Base-by-base conservation (phyloP, 1,140 invertebrate genomes). In the Drosophila repleta region DNA sequence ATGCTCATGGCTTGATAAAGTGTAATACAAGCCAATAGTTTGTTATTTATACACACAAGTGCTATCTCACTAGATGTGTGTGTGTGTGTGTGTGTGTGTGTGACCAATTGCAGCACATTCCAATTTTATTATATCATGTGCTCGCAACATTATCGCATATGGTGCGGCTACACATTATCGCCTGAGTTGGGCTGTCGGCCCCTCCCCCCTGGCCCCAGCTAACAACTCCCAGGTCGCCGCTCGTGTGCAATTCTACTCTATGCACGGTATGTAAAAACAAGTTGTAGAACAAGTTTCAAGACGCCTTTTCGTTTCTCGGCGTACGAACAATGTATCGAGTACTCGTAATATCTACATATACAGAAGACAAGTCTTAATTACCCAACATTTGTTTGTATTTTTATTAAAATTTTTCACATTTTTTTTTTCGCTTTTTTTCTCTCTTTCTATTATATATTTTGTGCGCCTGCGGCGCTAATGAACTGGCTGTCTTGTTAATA, bases 81-180 rank as follows among this genome's bases (percentile, higher is more conserved):
- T 43, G 15, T 52, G 15, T 43, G 48, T 43, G 35, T 18, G 24
- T 52, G 24, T 39, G 29, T 58, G 21, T 68, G 74, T 70, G 35
- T 15, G 21, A 49, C 39, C 72, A 77, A 77, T 74, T 77, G 76
- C 48, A 64, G 74, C 83, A 65, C 78, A 85, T 85, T 85, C 82
- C 82, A 87, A 87, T 82, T 85, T 87, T 87, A 85, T 85, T 85
- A 85, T 87, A 87, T 85, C 82, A 85, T 85, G 82, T 60, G 78
- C 77, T 87, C 48, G 70, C 70, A 87, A 70, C 82, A 85, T 85
- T 85, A 85, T 85, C 82, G 82, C 82, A 85, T 87, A 87, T 81
- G 77, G 78, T 69, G 53, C 65, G 68, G 70, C 72, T 68, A 84
- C 76, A 81, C 60, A 76, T 79, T 71, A 76, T 74, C 74, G 71